Base-by-base conservation (phyloP, 2,797 vertebrate species). In the Cyprinella venusta region DNA sequence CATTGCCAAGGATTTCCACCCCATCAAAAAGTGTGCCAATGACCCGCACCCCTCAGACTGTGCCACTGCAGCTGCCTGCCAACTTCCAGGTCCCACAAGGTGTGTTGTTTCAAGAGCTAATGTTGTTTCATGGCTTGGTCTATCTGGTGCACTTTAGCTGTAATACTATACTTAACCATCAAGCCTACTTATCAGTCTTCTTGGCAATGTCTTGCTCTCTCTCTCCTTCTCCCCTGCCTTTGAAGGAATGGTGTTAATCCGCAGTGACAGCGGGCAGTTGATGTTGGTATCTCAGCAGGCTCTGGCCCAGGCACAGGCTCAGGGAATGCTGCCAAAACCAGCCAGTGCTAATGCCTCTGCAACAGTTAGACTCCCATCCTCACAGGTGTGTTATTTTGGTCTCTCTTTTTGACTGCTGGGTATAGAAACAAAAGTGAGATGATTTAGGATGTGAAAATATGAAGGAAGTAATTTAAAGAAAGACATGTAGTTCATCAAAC, bases 201-300 rank as follows among this genome's bases (percentile, higher is more conserved):
- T 65, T 54, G 52, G 38, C 26, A 36, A 54, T 79, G 24, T 71
- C 26, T 80, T 40, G 4, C 45, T 80, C 59, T 33, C 40, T 54
- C 42, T 45, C 12, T 45, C 12, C 13, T 5, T 45, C 4, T 45
- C 45, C 8, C 59, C 8, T n/a, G 24, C 56, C 6, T 72, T 84
- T 90, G 78, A 88, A 99, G 97, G 97, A 89, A 95, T 97, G 91
- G 95, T 99, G 93, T 93, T 99, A 89, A 95, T 98, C 88, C 95
- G 95, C 91, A 98, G 96, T 89, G 95, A 96, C 83, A 96, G 89
- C 88, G 97, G 98, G 70, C 97, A 98, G 81, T 94, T 99, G 86
- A 97, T 99, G 95, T 92, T 99, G 85, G 94, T 99, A 2, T 96
- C 97, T 84, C 97, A 97, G 89, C 97, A 97, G 93, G 95, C 96